Evolutionary conservation across 2,888 invertebrate genomes (phyloP), one percentile per base, ranked within the genome.

Genomic region (Tupiocoris notatus): DNA sequence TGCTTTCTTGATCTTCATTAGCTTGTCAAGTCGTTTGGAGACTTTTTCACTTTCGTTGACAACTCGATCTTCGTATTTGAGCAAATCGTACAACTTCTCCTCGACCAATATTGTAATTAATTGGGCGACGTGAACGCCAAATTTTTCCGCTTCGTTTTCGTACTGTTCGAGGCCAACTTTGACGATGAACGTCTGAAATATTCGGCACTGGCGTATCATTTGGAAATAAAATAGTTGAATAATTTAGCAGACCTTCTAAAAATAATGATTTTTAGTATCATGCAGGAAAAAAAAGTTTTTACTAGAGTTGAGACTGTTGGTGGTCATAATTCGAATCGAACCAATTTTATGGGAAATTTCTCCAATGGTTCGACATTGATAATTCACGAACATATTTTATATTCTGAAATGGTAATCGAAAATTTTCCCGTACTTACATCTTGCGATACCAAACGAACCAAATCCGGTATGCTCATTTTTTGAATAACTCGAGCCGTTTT

Each of bases 381-480:
- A n/a, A n/a, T n/a, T n/a, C n/a, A n/a, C n/a, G n/a, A n/a, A n/a
- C n/a, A n/a, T n/a, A n/a, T n/a, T n/a, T n/a, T n/a, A n/a, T n/a
- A n/a, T n/a, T n/a, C n/a, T n/a, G n/a, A n/a, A n/a, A n/a, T n/a
- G n/a, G n/a, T n/a, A n/a, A n/a, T n/a, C n/a, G n/a, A n/a, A n/a
- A n/a, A n/a, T n/a, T n/a, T n/a, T n/a, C n/a, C n/a, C n/a, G 12
- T 7, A 67, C 67, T 54, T n/a, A 67, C 67, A 9, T 67, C 67
- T 20, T 67, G 56, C 2, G 67, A 67, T 2, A 67, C 67, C 18
- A 67, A 56, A 56, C 67, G 56, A 20, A 67, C 67, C 57, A 67
- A n/a, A n/a, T 67, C 20, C 1, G 67, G 67, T 1, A 67, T 56
- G 12, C 56, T 21, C 67, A 57, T 67, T 12, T 22, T 18, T 22